Conservation (phyloP, 2,888 invertebrate species). For the Catocala fraxini region DNA sequence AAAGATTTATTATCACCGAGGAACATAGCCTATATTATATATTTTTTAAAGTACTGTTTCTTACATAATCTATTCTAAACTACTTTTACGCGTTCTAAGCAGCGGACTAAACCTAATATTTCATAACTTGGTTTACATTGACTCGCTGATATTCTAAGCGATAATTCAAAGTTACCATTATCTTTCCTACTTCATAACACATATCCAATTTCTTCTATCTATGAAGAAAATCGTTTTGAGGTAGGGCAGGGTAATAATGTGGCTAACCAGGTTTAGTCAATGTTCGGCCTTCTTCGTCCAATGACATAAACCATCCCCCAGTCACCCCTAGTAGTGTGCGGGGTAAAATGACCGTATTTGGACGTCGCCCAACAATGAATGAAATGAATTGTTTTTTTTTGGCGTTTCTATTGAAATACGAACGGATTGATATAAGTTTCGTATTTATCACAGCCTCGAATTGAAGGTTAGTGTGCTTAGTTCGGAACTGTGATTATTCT, state of each 20-base stretch:
- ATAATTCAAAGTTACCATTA: conserved; percentile 13
- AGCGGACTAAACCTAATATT: too few species aligned
- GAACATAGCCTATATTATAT: too few species aligned
- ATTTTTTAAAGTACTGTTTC: not conserved
- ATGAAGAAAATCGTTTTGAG: conserved; percentile 27
- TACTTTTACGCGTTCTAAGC: too few species aligned
- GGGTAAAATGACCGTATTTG: conserved; percentile 60
- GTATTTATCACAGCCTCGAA: conserved; percentile 54
- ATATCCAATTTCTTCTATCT: conserved; percentile 32
- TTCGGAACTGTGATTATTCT: conserved; percentile 15
- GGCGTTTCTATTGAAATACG: conserved; percentile 59
- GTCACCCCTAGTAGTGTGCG: conserved; percentile 20
- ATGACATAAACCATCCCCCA: conserved; percentile 44
- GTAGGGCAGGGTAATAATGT: conserved; percentile 35
- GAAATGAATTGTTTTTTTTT: conserved; percentile 62
- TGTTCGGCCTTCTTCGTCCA: conserved; percentile 34
- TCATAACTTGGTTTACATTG: too few species aligned
- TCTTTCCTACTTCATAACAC: conserved; percentile 12
- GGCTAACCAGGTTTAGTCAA: conserved; percentile 31
- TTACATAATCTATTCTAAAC: not conserved
- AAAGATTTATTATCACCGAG: too few species aligned
- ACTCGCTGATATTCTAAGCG: not conserved
- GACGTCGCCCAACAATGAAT: conserved; percentile 63
- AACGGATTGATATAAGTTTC: conserved; percentile 52
- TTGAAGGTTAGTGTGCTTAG: conserved; percentile 47